A percentile compares a stretch with the other conserved stretches of the same genome.
Evolutionary conservation across 2,797 vertebrate genomes (phyloP).

Genomic region (Smutsia gigantea): DNA sequence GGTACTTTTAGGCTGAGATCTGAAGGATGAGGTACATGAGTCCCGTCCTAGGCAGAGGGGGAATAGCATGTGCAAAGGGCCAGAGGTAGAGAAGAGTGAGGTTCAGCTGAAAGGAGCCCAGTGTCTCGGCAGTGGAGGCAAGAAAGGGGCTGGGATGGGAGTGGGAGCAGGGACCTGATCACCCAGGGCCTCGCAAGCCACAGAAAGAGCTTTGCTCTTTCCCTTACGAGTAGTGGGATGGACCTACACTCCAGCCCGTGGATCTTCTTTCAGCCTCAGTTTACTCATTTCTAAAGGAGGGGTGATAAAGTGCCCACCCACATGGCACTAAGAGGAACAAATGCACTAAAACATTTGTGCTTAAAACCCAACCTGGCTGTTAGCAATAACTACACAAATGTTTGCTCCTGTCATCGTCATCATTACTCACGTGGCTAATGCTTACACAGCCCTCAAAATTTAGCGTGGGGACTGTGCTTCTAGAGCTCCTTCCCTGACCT

Average conservation of each 20-base stretch:
- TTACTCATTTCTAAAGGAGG: background rate
- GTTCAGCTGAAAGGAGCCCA: background rate
- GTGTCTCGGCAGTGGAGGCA: background rate
- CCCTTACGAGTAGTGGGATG: background rate
- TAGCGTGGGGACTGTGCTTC: background rate
- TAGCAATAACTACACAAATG: background rate
- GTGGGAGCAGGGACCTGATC: too few species aligned
- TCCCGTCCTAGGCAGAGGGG: background rate
- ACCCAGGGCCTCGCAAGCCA: background rate
- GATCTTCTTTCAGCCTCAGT: background rate
- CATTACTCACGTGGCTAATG: background rate
- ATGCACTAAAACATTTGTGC: background rate
- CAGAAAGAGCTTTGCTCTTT: background rate
- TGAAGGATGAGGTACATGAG: background rate
- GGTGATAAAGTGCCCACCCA: background rate
- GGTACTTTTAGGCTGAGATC: background rate
- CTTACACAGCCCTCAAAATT: constrained; percentile 31
- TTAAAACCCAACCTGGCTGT: background rate
- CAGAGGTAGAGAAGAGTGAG: background rate
- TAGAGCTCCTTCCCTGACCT: background rate
- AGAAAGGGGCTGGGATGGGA: background rate
- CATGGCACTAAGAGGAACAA: background rate
- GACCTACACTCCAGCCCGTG: background rate
- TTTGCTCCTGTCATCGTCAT: background rate
- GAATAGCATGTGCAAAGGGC: background rate